Base-by-base conservation (phyloP, 2,888 invertebrate species). In the Sicus ferrugineus region DNA sequence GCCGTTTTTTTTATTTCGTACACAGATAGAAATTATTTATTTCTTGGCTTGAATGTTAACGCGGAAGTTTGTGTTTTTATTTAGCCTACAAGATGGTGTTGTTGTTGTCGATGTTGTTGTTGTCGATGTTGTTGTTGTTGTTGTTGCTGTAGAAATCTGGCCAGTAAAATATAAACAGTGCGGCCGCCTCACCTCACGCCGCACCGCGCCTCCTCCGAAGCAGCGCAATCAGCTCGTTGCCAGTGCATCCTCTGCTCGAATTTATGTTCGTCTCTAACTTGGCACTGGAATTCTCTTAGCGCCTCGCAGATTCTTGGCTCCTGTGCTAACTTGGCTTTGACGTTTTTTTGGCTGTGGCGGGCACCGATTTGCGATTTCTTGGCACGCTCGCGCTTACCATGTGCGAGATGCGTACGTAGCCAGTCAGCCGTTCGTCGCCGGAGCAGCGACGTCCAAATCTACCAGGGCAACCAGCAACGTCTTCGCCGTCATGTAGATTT, bases 281-380 rank as follows among this genome's bases (percentile, higher is more conserved):
- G n/a, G n/a, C n/a, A n/a, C n/a, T 67, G 67, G 67, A 67, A 67
- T 58, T 59, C n/a, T n/a, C 56, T 46, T 46, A 56, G 68, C 63
- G 54, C 56, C 68, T 30, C 42, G 58, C 19, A 54, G 28, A 38
- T 38, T 63, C 26, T 70, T 66, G 71, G 69, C 66, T 66, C 61
- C 59, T 65, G 19, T 26, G 30, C 50, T 61, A 19, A 61, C 50
- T 69, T 65, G 65, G 65, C 69, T 59, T n/a, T 61, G 52, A 50
- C 42, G 69, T 23, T 65, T 46, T 46, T n/a, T 42, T 42, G 42
- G 42, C 42, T 42, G 16, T n/a, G 42, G 63, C 46, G 38, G 59
- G n/a, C n/a, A n/a, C n/a, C n/a, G n/a, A n/a, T n/a, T 21, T 31
- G 28, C 11, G n/a, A 38, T 26, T 62, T 62, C 30, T 58, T 58